phyloP scores from a whole-genome alignment of 2,888 invertebrate species.

The Meteorus colon region DNA sequence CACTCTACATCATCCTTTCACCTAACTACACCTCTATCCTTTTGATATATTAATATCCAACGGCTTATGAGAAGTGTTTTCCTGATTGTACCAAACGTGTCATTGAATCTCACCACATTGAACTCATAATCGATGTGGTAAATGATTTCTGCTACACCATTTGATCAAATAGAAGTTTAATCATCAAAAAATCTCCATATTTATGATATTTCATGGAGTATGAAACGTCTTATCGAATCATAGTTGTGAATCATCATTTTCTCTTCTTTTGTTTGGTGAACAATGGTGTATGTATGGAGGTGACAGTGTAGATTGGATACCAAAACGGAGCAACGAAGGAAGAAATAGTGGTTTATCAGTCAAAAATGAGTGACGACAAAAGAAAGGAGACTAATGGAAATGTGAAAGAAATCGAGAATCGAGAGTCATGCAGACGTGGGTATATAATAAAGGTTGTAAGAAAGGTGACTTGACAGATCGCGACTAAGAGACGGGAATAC shows the following conservation, averaged over 20 bases:
- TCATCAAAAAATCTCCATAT: too few relatives aligned
- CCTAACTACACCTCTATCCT: conserved; percentile 11
- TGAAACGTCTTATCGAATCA: too few relatives aligned
- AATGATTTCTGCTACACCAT: too few relatives aligned
- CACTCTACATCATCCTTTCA: neutral
- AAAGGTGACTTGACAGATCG: conserved; percentile 27
- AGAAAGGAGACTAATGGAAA: conserved; percentile 55
- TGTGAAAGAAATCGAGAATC: conserved; percentile 45
- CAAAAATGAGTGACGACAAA: conserved; percentile 13
- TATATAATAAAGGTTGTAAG: conserved; percentile 13
- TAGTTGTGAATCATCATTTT: too few relatives aligned
- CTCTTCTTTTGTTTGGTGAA: neutral
- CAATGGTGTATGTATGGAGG: neutral
- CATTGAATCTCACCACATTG: conserved; percentile 44
- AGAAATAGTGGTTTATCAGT: neutral
- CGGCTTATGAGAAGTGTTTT: conserved; percentile 45
- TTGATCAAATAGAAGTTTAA: too few relatives aligned
- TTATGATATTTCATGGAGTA: too few relatives aligned
- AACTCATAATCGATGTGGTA: neutral
- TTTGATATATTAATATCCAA: conserved; percentile 46
- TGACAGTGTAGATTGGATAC: neutral
- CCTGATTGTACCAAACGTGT: conserved; percentile 47
- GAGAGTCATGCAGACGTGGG: conserved; percentile 33
- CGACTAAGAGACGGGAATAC: neutral
- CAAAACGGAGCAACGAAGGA: neutral